phyloP scores from a whole-genome alignment of 2,888 invertebrate species.

The Cephus sareptanus region DNA sequence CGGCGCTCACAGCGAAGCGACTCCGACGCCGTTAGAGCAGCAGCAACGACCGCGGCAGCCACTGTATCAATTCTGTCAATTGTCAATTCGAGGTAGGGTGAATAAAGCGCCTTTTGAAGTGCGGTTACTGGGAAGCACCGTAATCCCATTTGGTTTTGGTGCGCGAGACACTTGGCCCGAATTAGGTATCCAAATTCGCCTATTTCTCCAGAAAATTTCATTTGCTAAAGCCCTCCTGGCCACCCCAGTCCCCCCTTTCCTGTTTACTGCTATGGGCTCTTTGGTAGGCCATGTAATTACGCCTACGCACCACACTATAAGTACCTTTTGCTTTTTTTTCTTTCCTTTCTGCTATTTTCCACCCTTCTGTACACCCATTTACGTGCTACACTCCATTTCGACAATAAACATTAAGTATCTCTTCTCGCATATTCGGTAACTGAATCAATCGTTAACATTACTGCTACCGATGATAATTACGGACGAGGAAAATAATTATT shows the following conservation, averaged over 20 bases:
- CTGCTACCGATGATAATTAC: neutral
- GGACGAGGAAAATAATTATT: neutral
- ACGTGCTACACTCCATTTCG: neutral
- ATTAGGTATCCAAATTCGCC: conserved; percentile 48
- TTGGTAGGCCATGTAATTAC: neutral
- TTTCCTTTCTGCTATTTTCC: neutral
- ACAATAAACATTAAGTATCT: neutral
- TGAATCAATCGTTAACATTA: too few species aligned
- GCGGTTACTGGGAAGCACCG: conserved; percentile 37
- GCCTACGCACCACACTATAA: conserved; percentile 7
- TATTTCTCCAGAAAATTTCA: conserved; percentile 41
- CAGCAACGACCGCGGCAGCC: neutral
- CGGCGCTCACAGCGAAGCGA: conserved; percentile 3
- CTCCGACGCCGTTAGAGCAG: conserved; percentile 10
- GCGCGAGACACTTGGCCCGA: conserved; percentile 29
- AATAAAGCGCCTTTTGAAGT: conserved; percentile 60
- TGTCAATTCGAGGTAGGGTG: conserved; percentile 60
- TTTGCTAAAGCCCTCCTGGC: conserved; percentile 36
- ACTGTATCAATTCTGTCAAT: conserved; percentile 62
- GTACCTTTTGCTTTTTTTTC: neutral
- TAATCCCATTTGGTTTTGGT: conserved; percentile 52
- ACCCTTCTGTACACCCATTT: neutral
- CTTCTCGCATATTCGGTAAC: too few species aligned
- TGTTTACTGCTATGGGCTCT: conserved; percentile 8
- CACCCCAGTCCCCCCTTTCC: conserved; percentile 24